Evolutionary conservation across 2,888 invertebrate species (phyloP), one percentile per base, ranked within the genome.

Genomic region (Cactoblastis cactorum): DNA sequence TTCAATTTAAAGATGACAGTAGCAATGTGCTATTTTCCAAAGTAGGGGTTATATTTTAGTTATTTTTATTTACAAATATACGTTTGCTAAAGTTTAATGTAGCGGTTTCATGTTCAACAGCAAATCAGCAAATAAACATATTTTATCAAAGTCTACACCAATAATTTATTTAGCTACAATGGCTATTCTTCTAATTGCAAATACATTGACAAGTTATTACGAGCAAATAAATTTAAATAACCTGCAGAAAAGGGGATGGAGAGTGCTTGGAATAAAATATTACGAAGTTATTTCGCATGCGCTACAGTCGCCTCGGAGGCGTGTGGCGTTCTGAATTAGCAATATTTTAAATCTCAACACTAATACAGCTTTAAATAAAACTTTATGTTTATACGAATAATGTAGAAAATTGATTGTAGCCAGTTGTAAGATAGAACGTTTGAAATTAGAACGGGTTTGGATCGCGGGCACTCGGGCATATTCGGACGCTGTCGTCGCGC

Each of bases 241-340:
- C 14, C 39, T n/a, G 59, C 51, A 28, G 45, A 59, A 63, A 61
- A 61, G 48, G 72, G 67, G 74, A 69, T 81, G 78, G 67, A 74
- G 60, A 39, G 49, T 18, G 53, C 54, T 53, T 51, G 57, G 33
- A 54, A 56, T 52, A 56, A 61, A 65, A 59, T 54, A 61, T 34
- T 57, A 68, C 71, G 59, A 52, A 58, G 53, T 64, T 54, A 77
- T 71, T 78, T 73, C 82, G 83, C 83, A 83, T 86, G 85, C 84
- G 84, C 83, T 73, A 67, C 72, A 74, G 75, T 74, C 74, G 78
- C 79, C 82, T 81, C 83, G 81, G 79, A 80, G 83, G 82, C 79
- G 77, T 76, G 61, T 65, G 39, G 6, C 3, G 8, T 43, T 15
- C 9, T 4, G 4, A 8, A 43, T 17, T 28, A 11, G 4, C 11